Conservation (phyloP, 2,888 invertebrate species). For the Cephus nigrinus region DNA sequence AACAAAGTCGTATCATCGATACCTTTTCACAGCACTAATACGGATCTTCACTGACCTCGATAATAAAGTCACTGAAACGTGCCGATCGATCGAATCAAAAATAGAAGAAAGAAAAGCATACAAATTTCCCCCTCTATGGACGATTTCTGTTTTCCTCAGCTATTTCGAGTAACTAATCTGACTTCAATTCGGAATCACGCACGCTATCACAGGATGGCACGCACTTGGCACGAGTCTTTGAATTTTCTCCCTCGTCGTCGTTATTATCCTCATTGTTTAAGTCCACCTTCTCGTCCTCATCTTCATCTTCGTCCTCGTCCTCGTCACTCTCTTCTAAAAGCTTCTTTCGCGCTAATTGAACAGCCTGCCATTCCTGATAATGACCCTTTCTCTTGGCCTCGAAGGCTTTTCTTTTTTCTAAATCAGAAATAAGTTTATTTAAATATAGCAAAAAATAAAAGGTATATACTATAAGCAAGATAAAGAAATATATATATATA, state of each 20-base stretch:
- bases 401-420: slow-evolving; percentile 82
- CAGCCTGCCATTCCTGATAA: slow-evolving; percentile 97
- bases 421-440: slow-evolving; percentile 30
- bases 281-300: slow-evolving; percentile 74
- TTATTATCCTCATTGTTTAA: slow-evolving; percentile 63
- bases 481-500: slow-evolving; percentile 1
- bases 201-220: slow-evolving; percentile 60
- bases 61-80: neutral
- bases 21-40: neutral
- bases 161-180: slow-evolving; percentile 33
- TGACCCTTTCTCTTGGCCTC: slow-evolving; percentile 95
- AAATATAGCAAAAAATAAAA: slow-evolving; percentile 10
- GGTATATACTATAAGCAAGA: slow-evolving; percentile 2
- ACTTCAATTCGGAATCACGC: slow-evolving; percentile 43
- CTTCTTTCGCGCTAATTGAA: slow-evolving; percentile 90
- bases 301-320: slow-evolving; percentile 69
- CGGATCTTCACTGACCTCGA: neutral
- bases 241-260: slow-evolving; percentile 31
- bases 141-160: slow-evolving; percentile 26
- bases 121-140: slow-evolving; percentile 33
- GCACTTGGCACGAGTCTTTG: slow-evolving; percentile 54
- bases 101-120: neutral
- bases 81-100: neutral
- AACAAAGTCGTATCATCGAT: neutral
- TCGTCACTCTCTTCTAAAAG: slow-evolving; percentile 92